Conservation (phyloP, 2,113 vertebrate genomes). For the Corvus hawaiiensis region DNA sequence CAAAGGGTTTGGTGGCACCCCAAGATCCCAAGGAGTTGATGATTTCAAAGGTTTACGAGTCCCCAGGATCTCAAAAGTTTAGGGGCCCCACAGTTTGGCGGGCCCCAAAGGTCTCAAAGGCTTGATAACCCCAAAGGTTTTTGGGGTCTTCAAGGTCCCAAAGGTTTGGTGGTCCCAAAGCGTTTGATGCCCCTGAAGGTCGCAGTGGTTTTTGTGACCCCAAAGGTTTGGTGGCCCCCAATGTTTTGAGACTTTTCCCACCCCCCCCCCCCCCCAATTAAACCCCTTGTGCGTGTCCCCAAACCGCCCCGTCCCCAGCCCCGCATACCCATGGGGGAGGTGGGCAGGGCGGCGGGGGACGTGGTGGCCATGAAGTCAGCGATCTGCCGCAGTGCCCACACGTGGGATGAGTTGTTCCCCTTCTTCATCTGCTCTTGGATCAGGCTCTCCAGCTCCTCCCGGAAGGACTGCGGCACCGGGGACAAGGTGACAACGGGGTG, state of each 20-base stretch:
- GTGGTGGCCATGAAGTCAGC: slow-evolving; percentile 95
- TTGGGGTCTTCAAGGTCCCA: too few relatives aligned
- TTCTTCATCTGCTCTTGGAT: slow-evolving; percentile 99
- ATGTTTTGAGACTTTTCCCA: background rate
- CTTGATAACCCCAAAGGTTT: background rate
- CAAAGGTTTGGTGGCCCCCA: background rate
- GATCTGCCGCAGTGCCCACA: slow-evolving; percentile 94
- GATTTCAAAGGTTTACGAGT: too few relatives aligned
- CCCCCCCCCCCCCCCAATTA: fast-evolving
- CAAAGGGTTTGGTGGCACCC: background rate
- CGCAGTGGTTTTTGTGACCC: background rate
- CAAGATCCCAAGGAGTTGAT: background rate
- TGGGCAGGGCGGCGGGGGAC: slow-evolving; percentile 82
- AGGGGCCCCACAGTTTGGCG: too few relatives aligned
- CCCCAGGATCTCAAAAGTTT: background rate
- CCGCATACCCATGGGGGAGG: slow-evolving; percentile 84
- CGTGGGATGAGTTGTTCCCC: slow-evolving; percentile 91
- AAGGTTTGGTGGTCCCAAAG: background rate
- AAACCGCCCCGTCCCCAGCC: fast-evolving
- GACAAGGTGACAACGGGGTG: background rate
- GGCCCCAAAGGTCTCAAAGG: background rate
- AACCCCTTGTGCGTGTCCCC: fast-evolving
- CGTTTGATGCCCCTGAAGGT: background rate
- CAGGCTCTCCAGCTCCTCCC: slow-evolving; percentile 94
- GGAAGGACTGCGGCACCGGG: slow-evolving; percentile 81